Evolutionary conservation across 2,113 vertebrate genomes (phyloP).

Genomic region (Archilochus colubris): DNA sequence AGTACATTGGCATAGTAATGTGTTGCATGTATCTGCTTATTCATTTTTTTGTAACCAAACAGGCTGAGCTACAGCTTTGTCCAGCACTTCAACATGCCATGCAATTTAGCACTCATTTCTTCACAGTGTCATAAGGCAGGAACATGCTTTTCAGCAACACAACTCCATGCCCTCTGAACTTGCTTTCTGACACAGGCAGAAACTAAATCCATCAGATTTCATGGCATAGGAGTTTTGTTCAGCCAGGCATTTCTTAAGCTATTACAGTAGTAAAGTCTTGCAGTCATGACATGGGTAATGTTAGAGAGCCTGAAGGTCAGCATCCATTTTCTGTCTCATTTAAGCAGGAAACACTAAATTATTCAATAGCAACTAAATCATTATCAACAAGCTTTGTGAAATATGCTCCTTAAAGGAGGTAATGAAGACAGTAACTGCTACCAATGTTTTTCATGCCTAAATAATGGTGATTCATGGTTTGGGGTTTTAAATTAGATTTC

Average conservation of each 20-base stretch:
- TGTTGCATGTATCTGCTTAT: not conserved
- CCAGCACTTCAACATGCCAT: not conserved
- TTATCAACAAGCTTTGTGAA: constrained; percentile 20
- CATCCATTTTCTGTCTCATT: constrained; percentile 15
- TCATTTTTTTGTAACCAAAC: not conserved
- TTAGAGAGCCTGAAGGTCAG: constrained; percentile 11
- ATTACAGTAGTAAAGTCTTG: not conserved
- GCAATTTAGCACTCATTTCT: not conserved
- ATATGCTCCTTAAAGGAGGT: not conserved
- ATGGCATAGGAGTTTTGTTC: not conserved
- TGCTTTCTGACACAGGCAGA: not conserved
- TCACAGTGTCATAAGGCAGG: not conserved
- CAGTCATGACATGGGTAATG: not conserved
- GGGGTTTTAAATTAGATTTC: not conserved
- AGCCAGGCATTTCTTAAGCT: not conserved
- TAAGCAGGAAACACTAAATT: constrained; percentile 27
- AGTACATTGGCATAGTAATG: fast-evolving
- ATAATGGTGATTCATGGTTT: not conserved
- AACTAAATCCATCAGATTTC: not conserved
- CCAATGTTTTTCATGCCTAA: not conserved
- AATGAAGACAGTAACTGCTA: not conserved
- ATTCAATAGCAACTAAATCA: constrained; percentile 1
- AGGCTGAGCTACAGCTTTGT: not conserved
- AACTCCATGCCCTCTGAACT: not conserved
- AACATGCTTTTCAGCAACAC: not conserved